Base-by-base conservation (phyloP, 2,888 invertebrate species). In the Nomada ferruginata region DNA sequence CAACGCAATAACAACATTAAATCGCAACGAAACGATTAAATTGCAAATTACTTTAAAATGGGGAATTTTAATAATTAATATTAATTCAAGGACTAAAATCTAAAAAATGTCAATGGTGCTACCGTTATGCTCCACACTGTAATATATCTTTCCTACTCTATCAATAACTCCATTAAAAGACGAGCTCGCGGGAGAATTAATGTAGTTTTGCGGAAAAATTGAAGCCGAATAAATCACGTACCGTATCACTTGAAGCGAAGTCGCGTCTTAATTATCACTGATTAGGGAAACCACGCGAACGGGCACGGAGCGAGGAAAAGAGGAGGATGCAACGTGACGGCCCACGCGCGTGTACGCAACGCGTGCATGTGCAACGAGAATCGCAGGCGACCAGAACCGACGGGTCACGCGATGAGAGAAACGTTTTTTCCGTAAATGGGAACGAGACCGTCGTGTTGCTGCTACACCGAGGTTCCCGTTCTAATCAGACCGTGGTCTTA, bases 401-500 rank as follows among this genome's bases (percentile, higher is more conserved):
- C 79, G 63, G 74, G 77, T 82, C 83, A 82, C 81, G 83, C 81
- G 78, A 83, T 60, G 65, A 44, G 81, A 77, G 83, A 77, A 82
- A 83, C 57, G 68, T 77, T 81, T 83, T 65, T 82, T 36, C 83
- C 81, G 63, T 59, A 83, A 81, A 81, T 71, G 81, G 73, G 83
- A 83, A 63, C 81, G 73, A 76, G 66, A 79, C 71, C 66, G 76
- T 70, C 65, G 74, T 64, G 76, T 85, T 85, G 75, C 82, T 29
- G 77, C 70, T 68, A 65, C 84, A 44, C 55, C 47, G 61, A 73
- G 69, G 72, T 79, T 77, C 77, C 71, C 78, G 77, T 82, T 80
- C 77, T 78, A 86, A 86, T 86, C 86, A 85, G 84, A 85, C 86
- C 86, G 85, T 76, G 85, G 68, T 86, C 74, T 71, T 79, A 79